Evolutionary conservation across 2,888 invertebrate species (phyloP), one percentile per base, ranked within the genome.

Genomic region (Torymus texanus): DNA sequence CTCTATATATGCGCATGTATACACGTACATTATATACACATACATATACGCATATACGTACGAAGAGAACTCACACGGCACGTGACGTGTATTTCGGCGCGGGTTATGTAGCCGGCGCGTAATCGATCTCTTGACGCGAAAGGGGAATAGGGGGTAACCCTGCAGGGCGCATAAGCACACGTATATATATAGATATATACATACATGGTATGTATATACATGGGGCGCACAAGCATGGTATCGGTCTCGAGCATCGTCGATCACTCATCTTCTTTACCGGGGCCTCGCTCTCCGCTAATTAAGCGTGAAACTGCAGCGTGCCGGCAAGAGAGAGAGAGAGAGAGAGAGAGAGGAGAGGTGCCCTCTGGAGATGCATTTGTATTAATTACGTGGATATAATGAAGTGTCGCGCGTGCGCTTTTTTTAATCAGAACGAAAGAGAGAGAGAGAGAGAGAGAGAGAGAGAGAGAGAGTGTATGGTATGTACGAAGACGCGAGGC

Each of bases 301-400:
- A 81, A 81, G 71, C 78, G 71, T 73, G 71, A 81, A 76, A 73
- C 73, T 72, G 51, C 62, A 21, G 62, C 56, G 16, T 13, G 51
- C 5, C 21, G 10, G 41, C 5, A 21, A 21, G 21, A 1, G 21
- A 21, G 21, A 41, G 41, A 41, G 21, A 1, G 21, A 21, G 21
- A 41, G 41, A 41, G 41, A 41, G 41, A 29, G 29, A 29, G 29
- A 4, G 29, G 29, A 8, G 29, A 41, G 41, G 8, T 41, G 41
- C 41, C 55, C 80, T 81, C 81, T 24, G 67, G 81, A 78, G 81
- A 78, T 81, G 81, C 81, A 81, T 81, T 81, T 81, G 78, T 81
- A 81, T 81, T 75, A 78, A 81, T 81, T 81, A 78, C 55, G 74
- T 41, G 80, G 67, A 75, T 78, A 75, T 78, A 78, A 81, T 78